Conservation (phyloP, 2,113 vertebrate species). For the Malurus alboscapulatus region DNA sequence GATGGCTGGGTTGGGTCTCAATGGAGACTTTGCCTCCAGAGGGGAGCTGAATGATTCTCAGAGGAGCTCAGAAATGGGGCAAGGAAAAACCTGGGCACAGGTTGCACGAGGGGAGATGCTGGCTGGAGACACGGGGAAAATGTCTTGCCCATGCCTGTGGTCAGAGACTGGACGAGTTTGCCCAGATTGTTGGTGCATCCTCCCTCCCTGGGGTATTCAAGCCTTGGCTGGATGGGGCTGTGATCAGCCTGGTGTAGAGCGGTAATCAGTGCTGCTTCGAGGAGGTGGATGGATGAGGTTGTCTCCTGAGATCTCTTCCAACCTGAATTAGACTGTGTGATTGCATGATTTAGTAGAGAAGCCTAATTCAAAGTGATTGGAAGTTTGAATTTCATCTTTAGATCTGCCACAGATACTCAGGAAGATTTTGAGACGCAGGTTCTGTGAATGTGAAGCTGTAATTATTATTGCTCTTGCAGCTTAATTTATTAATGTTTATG, state of each 20-base stretch:
- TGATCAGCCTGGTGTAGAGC: neutral
- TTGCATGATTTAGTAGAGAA: neutral
- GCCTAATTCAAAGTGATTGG: neutral
- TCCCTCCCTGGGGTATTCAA: neutral
- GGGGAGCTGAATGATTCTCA: neutral
- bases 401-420: neutral
- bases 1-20: neutral
- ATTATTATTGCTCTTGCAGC: neutral
- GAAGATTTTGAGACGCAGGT: neutral
- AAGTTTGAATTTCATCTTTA: neutral
- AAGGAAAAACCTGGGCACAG: neutral
- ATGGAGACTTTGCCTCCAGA: neutral
- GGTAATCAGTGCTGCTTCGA: neutral
- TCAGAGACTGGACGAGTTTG: neutral
- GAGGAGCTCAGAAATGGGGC: neutral
- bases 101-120: neutral
- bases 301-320: neutral
- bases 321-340: neutral
- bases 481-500: constrained; percentile 9
- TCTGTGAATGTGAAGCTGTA: constrained; percentile 5
- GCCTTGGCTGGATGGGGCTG: neutral
- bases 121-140: neutral
- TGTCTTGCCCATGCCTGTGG: fast-evolving
- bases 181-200: neutral
- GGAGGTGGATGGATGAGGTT: fast-evolving